Evolutionary conservation across 1,140 invertebrate species (phyloP), one percentile per base, ranked within the genome.

Genomic region (Pogonomyrmex barbatus): DNA sequence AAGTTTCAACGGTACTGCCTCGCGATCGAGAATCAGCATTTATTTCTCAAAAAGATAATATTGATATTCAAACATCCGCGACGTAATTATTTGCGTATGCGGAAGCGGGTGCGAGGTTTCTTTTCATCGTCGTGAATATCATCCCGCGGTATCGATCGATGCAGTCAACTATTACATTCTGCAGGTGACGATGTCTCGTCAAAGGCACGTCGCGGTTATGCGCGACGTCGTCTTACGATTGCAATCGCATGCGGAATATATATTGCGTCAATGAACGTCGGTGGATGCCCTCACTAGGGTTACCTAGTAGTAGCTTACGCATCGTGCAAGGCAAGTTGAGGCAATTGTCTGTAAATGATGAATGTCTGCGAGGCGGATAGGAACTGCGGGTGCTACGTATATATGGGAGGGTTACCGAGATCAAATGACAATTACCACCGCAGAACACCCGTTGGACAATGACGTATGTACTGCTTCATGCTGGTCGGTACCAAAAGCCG

Each of bases 261-360:
- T 89, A 89, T 89, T 89, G 56, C 77, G 58, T 78, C 87, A 78
- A 89, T 91, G 85, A 85, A 87, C 85, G 82, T 30, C 77, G 78
- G 63, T 33, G 60, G 82, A 86, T 62, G 85, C 88, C 24, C 83
- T 86, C 78, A 79, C 62, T 85, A 84, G 86, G 79, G 85, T 87
- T 86, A 70, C 78, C 71, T 73, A 73, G 79, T 73, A 73, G 67
- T 58, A 78, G 58, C 81, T 58, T 77, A 63, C 75, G 56, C 68
- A 62, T 73, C 86, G 88, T 89, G 86, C 86, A 86, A 91, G 91
- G 87, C 88, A 90, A 92, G 93, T 91, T 89, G 86, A 91, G 89
- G 91, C 91, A 93, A 93, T 93, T 93, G 92, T 93, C 92, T 93
- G 93, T 93, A 93, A 93, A 93, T 93, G 92, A 93, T 93, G 91